Base-by-base conservation (phyloP, 2,113 vertebrate species). In the Aspidoscelis tigris region DNA sequence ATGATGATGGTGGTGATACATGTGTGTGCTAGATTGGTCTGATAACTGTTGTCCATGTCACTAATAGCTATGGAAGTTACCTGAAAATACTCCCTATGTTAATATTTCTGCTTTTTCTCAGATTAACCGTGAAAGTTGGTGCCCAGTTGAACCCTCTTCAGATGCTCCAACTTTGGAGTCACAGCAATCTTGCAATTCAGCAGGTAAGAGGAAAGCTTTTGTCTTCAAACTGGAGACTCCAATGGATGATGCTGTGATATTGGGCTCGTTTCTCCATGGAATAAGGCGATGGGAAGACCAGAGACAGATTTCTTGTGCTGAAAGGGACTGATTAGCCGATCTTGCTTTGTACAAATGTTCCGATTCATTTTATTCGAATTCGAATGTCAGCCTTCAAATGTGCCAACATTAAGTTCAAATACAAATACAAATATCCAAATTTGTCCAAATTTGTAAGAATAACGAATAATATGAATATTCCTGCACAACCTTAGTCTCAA, bases 81-180 rank as follows among this genome's bases (percentile, higher is more conserved):
- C 14, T 61, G 53, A n/a, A 84, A 71, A 78, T 18, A 71, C 21
- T 8, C 41, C 33, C 2, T 0, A 1, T 43, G 33, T 89, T 83
- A 91, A 78, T 61, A 33, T 82, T 7, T 68, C 83, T 16, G 55
- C 24, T 81, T 91, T 94, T 2, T 47, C 7, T 4, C 92, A 97
- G 96, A 97, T 97, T 85, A 97, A 96, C 79, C 94, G 89, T 1
- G 96, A 94, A 68, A 96, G 86, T 76, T 97, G 96, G 96, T 96
- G 95, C 66, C 68, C 96, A 0, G 84, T 95, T 78, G 94, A 96
- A 79, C 94, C 95, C 0, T 93, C 95, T 79, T 80, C 95, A 0
- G 79, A 90, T 64, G 72, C 94, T 2, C 90, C 95, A 14, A 88
- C 96, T 4, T 76, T 96, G 88, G 64, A 95, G 33, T 86, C 86